Evolutionary conservation across 2,797 vertebrate species (phyloP).

Genomic region (Enteromius viviparus): DNA sequence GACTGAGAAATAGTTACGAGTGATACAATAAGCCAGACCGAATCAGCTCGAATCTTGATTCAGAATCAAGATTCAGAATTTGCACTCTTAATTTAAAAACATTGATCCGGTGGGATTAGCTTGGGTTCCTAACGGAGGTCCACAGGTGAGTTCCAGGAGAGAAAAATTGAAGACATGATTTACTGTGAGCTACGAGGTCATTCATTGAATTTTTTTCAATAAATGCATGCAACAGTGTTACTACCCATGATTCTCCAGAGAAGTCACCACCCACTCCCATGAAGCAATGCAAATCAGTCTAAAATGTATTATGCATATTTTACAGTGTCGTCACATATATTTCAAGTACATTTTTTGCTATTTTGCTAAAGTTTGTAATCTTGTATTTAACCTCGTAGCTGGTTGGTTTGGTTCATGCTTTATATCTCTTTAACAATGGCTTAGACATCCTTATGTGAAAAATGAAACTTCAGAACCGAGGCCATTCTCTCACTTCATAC

Average conservation of each 20-base stretch:
- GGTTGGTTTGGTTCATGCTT: neutral
- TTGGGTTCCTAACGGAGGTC: neutral
- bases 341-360: neutral
- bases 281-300: neutral
- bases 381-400: neutral
- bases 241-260: neutral
- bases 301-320: neutral
- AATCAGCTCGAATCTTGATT: conserved; percentile 42
- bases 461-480: neutral
- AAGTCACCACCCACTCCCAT: neutral
- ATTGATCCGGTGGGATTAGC: neutral
- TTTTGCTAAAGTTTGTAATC: neutral
- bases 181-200: neutral
- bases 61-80: no score
- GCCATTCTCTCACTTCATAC: neutral
- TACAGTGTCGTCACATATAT: neutral
- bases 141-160: neutral
- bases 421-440: neutral
- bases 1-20: neutral
- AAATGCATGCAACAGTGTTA: no score
- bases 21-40: conserved; percentile 46
- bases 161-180: neutral
- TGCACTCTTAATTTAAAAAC: neutral
- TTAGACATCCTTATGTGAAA: no score
- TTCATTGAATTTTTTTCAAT: neutral